Conservation (phyloP, 2,797 vertebrate genomes). For the Enteromius unitaeniatus region DNA sequence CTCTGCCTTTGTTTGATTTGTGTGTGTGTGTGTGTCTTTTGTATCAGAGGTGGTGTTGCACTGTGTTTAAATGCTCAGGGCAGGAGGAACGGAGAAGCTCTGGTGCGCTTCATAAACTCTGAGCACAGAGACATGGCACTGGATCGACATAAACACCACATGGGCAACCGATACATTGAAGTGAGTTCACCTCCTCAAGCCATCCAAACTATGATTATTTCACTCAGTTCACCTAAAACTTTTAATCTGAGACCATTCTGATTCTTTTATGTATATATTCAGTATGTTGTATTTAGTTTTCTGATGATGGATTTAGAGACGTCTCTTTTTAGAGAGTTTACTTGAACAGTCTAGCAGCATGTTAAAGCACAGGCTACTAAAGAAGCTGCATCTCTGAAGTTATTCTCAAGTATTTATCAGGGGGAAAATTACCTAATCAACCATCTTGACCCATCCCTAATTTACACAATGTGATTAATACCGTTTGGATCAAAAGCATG, state of each 20-base stretch:
- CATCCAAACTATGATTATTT: not conserved
- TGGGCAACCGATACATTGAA: conserved; percentile 97
- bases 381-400: not conserved
- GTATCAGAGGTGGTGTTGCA: conserved; percentile 90
- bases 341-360: not conserved
- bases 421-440: not conserved
- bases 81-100: conserved; percentile 92
- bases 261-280: not conserved
- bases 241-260: not conserved
- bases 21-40: conserved; percentile 48
- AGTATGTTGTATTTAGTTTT: not conserved
- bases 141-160: conserved; percentile 96
- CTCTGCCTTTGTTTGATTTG: conserved; percentile 16
- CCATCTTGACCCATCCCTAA: not conserved
- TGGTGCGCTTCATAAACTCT: conserved; percentile 90
- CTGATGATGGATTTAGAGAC: not conserved
- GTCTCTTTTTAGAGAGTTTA: not conserved
- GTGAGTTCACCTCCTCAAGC: conserved; percentile 67
- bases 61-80: conserved; percentile 96
- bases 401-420: not conserved
- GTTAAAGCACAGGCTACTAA: not conserved
- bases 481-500: not conserved
- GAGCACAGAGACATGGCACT: conserved; percentile 95
- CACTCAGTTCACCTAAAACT: not conserved
- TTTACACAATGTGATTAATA: not conserved